These are phyloP conservation scores for Eulemur macaco DNA, from an alignment of 2,113 vertebrate genomes.

Conservation along the genomic window DNA sequence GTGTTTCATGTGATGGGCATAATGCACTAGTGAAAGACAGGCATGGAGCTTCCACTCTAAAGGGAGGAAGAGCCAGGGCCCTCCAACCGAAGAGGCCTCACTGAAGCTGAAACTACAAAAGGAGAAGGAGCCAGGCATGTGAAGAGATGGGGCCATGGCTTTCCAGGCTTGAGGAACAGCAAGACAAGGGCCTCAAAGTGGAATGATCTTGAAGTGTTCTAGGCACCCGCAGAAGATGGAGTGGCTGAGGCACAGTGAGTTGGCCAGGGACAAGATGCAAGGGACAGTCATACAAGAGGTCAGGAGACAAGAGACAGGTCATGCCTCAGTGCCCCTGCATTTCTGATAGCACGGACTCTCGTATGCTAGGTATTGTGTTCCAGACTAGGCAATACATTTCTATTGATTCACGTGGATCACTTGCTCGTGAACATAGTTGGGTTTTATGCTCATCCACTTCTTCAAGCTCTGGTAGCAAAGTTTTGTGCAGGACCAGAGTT, in stretches of 20 bases:
- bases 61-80: neutral
- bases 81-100: neutral
- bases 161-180: neutral
- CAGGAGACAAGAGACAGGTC: neutral
- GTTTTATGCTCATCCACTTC: neutral
- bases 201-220: neutral
- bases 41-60: neutral
- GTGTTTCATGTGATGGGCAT: neutral
- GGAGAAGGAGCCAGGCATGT: neutral
- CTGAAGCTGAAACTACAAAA: neutral
- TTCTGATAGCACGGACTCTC: too few species aligned
- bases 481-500: neutral
- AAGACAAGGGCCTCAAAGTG: neutral
- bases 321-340: neutral
- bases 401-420: neutral
- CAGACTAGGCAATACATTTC: neutral
- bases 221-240: neutral
- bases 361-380: neutral
- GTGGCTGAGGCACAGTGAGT: too few species aligned
- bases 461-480: neutral
- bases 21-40: neutral
- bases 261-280: neutral
- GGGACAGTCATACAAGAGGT: neutral
- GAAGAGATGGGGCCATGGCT: neutral
- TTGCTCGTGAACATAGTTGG: neutral